phyloP scores from a whole-genome alignment of 1,140 invertebrate species.

The Drosophila subobscura region DNA sequence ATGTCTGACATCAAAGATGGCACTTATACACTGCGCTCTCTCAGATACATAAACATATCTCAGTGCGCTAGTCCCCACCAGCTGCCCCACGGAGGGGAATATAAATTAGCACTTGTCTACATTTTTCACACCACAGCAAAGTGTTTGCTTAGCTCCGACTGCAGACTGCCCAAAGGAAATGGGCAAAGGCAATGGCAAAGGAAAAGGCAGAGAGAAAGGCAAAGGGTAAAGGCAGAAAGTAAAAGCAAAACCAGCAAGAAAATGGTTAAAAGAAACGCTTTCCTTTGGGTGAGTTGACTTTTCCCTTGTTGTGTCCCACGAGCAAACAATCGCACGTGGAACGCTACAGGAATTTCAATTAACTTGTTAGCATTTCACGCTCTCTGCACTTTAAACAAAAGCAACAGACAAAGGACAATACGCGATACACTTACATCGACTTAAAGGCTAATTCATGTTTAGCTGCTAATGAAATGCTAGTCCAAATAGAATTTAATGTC shows the following conservation, averaged over 20 bases:
- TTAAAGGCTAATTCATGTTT: slow-evolving; percentile 56
- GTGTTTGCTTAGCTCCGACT: slow-evolving; percentile 42
- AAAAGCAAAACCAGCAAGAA: slow-evolving; percentile 5
- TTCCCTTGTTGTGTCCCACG: slow-evolving; percentile 30
- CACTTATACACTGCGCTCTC: slow-evolving; percentile 21
- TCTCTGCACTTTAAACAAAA: slow-evolving; percentile 47
- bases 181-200: not conserved
- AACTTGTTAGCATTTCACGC: slow-evolving; percentile 52
- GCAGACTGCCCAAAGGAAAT: not conserved
- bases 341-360: slow-evolving; percentile 65
- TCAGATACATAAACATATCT: slow-evolving; percentile 22
- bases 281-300: slow-evolving; percentile 12
- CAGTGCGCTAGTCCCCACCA: slow-evolving; percentile 19
- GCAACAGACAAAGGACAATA: slow-evolving; percentile 25
- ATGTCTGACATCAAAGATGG: slow-evolving; percentile 35
- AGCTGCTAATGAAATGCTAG: slow-evolving; percentile 35
- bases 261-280: slow-evolving; percentile 26
- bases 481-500: slow-evolving; percentile 36
- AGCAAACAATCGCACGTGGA: slow-evolving; percentile 61
- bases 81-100: slow-evolving; percentile 18
- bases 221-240: slow-evolving; percentile 1
- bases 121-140: slow-evolving; percentile 51
- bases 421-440: slow-evolving; percentile 23
- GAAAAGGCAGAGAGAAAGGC: slow-evolving; percentile 1
- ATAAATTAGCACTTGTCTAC: slow-evolving; percentile 61